Conservation (phyloP, 2,888 invertebrate species). For the Hofmannophila pseudospretella region DNA sequence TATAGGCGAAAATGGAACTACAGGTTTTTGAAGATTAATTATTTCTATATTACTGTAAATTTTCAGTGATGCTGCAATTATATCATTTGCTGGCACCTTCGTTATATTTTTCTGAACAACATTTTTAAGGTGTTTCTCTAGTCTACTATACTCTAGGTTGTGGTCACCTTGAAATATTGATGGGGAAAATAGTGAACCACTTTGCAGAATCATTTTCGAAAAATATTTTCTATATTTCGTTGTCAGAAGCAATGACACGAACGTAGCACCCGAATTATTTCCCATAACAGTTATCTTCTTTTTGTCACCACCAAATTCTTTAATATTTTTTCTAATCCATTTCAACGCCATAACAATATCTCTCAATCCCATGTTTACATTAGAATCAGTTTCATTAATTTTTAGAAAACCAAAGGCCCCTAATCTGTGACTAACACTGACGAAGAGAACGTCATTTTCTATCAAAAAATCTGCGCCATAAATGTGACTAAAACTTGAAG, state of each 20-base stretch:
- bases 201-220: constrained; percentile 64
- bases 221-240: constrained; percentile 53
- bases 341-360: constrained; percentile 63
- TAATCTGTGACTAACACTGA: constrained; percentile 57
- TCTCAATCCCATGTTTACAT: constrained; percentile 67
- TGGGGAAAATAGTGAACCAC: constrained; percentile 57
- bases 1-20: constrained; percentile 59
- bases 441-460: constrained; percentile 52
- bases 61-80: constrained; percentile 41
- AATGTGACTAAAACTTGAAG: constrained; percentile 63
- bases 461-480: constrained; percentile 64
- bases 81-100: constrained; percentile 36
- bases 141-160: constrained; percentile 35
- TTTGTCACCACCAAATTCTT: constrained; percentile 54
- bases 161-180: constrained; percentile 47
- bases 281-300: constrained; percentile 57
- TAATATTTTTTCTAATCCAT: constrained; percentile 58
- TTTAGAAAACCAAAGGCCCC: constrained; percentile 66
- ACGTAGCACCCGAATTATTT: constrained; percentile 57
- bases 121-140: constrained; percentile 34
- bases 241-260: constrained; percentile 46
- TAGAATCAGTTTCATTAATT: constrained; percentile 40
- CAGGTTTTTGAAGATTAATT: constrained; percentile 49
- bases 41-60: constrained; percentile 52
- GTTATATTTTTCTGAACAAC: constrained; percentile 26